Evolutionary conservation across 2,797 vertebrate genomes (phyloP).

Genomic region (Enteromius trimaculatus): DNA sequence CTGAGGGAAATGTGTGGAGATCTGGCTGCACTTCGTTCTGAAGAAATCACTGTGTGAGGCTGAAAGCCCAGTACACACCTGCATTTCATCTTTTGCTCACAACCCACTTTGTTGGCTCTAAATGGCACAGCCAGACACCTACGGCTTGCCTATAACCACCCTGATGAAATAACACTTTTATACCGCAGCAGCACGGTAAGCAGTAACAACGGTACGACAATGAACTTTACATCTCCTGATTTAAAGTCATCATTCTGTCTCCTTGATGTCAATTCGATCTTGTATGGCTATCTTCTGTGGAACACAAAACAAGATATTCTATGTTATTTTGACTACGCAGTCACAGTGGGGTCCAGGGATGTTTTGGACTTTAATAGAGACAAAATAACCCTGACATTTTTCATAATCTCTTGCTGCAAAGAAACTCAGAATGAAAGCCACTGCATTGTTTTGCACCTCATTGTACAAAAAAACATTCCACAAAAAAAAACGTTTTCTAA

Average conservation of each 20-base stretch:
- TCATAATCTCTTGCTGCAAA: neutral
- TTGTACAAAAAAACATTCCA: neutral
- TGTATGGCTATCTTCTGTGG: neutral
- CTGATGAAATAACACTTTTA: conserved; percentile 18
- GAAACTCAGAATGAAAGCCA: neutral
- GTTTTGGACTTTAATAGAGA: neutral
- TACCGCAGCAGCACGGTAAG: neutral
- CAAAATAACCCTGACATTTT: neutral
- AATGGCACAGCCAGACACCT: conserved; percentile 31
- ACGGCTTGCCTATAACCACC: neutral
- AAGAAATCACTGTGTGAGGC: conserved; percentile 4
- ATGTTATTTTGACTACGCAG: neutral
- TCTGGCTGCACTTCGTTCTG: conserved; percentile 10
- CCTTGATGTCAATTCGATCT: neutral
- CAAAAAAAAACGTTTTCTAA: neutral
- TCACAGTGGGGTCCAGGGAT: neutral
- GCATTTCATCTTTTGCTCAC: conserved; percentile 26
- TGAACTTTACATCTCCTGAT: neutral
- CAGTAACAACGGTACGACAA: neutral
- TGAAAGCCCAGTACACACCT: conserved; percentile 39
- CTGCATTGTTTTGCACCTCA: neutral
- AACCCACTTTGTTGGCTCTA: conserved; percentile 34
- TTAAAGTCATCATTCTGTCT: neutral
- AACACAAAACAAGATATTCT: neutral
- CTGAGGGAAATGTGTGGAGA: conserved; percentile 17